Evolutionary conservation across 2,888 invertebrate species (phyloP), one percentile per base, ranked within the genome.

Genomic region (Elegia similella): DNA sequence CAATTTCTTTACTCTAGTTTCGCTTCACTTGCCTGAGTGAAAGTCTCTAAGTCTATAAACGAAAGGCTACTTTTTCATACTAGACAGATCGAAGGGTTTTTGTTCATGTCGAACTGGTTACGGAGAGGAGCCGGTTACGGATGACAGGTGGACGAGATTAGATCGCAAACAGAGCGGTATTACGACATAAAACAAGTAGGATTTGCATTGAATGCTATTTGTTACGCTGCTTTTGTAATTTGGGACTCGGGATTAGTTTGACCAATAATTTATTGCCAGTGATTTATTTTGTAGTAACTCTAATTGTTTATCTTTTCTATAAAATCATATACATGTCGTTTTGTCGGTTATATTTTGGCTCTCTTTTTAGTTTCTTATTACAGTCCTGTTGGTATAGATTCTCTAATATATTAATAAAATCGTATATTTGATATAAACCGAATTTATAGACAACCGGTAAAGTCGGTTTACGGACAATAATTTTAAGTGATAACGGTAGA

Each of bases 111-210:
- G 10, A 34, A 34, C 50, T 12, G 34, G 50, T 50, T 34, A 32
- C 6, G 7, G n/a, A n/a, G n/a, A n/a, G n/a, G 29, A 23, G 46
- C 29, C 46, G 5, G 23, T 23, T 23, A 48, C 30, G 30, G 50
- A 50, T 34, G 50, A 50, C 50, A 50, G 38, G 50, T 50, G 50
- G 34, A 16, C 50, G 38, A 38, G 50, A 50, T 50, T 34, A 34
- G 15, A 50, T 16, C 32, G 34, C 50, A 50, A 50, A 34, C 16
- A 34, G 34, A 16, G 47, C 23, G 13, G 17, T 38, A 34, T 50
- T 50, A 50, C 50, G 34, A 50, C 50, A 50, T 50, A 34, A 50
- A 50, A 38, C 34, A 15, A 50, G 50, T 12, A 16, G 50, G 34
- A 50, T 50, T 50, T 50, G 34, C 15, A 50, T 50, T 50, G 34